phyloP scores from a whole-genome alignment of 2,888 invertebrate species.

The Tanytarsus gracilentus region DNA sequence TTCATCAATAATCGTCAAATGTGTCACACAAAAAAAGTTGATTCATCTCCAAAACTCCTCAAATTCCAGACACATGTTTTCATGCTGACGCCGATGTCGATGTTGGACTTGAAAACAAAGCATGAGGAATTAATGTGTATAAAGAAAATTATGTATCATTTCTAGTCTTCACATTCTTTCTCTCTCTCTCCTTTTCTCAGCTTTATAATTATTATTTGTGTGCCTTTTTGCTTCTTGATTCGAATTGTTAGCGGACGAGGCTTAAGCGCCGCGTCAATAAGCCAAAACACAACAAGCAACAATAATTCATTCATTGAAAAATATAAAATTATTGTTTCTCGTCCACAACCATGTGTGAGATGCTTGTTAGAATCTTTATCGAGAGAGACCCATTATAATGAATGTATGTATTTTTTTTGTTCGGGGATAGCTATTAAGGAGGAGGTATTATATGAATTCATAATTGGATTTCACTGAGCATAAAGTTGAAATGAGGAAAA shows the following conservation, averaged over 20 bases:
- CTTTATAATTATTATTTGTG: constrained; percentile 26
- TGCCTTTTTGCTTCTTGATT: no score
- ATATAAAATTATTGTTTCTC: background rate
- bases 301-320: background rate
- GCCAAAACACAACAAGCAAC: no score
- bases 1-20: constrained; percentile 27
- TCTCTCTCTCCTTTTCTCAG: background rate
- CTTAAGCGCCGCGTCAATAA: no score
- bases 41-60: constrained; percentile 18
- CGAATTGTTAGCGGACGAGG: no score
- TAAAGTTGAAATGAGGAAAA: constrained; percentile 14
- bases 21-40: constrained; percentile 27
- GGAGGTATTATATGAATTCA: constrained; percentile 13
- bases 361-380: background rate
- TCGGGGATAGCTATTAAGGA: background rate
- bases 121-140: no score
- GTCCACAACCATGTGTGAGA: background rate
- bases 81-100: constrained; percentile 23
- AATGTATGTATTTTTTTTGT: constrained; percentile 1
- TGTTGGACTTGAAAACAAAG: no score
- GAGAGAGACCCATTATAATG: constrained; percentile 8
- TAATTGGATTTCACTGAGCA: constrained; percentile 25
- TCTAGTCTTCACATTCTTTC: background rate
- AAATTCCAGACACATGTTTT: constrained; percentile 18
- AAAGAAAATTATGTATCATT: constrained; percentile 27